Conservation (phyloP, 2,113 vertebrate genomes). For the Xenopus laevis region DNA sequence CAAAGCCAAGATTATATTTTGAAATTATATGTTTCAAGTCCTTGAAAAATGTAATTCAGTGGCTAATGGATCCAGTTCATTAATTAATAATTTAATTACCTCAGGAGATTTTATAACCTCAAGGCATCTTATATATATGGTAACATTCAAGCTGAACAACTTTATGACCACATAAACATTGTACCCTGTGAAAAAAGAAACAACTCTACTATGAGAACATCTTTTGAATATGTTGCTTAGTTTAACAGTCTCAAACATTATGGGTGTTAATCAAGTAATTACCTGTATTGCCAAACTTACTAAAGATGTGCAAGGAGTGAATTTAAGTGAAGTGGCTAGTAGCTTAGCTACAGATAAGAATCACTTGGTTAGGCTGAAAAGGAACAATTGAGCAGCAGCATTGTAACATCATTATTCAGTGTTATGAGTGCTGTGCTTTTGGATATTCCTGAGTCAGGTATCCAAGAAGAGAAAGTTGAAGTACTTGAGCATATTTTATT, state of each 20-base stretch:
- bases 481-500: conserved; percentile 43
- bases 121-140: conserved; percentile 50
- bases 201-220: conserved; percentile 41
- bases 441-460: background rate
- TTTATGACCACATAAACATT: conserved; percentile 13
- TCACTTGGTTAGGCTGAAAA: conserved; percentile 47
- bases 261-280: conserved; percentile 57
- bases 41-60: conserved; percentile 35
- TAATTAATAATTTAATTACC: conserved; percentile 21
- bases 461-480: background rate
- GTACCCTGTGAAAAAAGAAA: background rate
- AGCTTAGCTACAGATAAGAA: conserved; percentile 22
- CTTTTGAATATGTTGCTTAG: conserved; percentile 48
- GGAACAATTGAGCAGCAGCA: conserved; percentile 55
- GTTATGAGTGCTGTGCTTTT: conserved; percentile 52
- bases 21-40: conserved; percentile 48
- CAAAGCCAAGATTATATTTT: conserved; percentile 24
- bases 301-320: conserved; percentile 45
- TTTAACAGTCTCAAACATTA: conserved; percentile 39
- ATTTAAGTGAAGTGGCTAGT: conserved; percentile 22
- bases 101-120: conserved; percentile 46
- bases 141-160: conserved; percentile 55
- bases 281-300: conserved; percentile 50
- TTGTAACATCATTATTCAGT: conserved; percentile 56
- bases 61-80: background rate